A percentile compares a stretch with the other conserved stretches of the same genome.
These are phyloP conservation scores for Lasioglossum albipes DNA, from an alignment of 1,140 invertebrate species.

Conservation along the genomic window DNA sequence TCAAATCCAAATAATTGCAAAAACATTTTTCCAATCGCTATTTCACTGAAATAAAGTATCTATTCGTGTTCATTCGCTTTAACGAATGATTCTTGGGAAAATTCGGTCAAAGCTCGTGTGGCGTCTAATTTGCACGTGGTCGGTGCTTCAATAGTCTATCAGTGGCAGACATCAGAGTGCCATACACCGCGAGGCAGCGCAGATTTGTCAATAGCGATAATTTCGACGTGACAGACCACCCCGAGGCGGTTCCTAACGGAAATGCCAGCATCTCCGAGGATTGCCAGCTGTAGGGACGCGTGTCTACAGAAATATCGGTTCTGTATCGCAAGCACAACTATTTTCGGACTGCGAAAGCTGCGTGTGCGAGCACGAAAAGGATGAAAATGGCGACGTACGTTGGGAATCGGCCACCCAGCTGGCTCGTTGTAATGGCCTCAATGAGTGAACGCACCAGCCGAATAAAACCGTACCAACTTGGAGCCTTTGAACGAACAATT, in stretches of 20 bases:
- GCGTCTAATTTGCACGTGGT: no score
- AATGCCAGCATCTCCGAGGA: slow-evolving; percentile 50
- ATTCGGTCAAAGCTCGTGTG: no score
- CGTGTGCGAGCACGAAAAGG: slow-evolving; percentile 26
- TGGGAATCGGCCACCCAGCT: slow-evolving; percentile 59
- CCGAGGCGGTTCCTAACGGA: slow-evolving; percentile 32
- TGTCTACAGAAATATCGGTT: slow-evolving; percentile 47
- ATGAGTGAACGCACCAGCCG: slow-evolving; percentile 33
- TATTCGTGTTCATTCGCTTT: no score
- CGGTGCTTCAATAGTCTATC: background rate
- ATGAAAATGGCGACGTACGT: slow-evolving; percentile 30
- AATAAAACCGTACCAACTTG: slow-evolving; percentile 14
- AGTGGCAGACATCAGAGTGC: background rate
- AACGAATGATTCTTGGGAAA: no score
- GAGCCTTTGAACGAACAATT: slow-evolving; percentile 33
- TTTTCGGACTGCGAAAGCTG: slow-evolving; percentile 46
- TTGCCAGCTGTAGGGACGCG: slow-evolving; percentile 49
- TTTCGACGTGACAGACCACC: slow-evolving; percentile 47
- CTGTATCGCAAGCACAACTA: slow-evolving; percentile 38
- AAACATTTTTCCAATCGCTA: no score
- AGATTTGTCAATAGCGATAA: slow-evolving; percentile 51
- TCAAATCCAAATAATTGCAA: no score
- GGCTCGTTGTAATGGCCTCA: slow-evolving; percentile 46
- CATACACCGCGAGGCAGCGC: background rate
- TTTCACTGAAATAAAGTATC: no score